Evolutionary conservation across 2,888 invertebrate species (phyloP), one percentile per base, ranked within the genome.

Genomic region (Tipula vernalis): DNA sequence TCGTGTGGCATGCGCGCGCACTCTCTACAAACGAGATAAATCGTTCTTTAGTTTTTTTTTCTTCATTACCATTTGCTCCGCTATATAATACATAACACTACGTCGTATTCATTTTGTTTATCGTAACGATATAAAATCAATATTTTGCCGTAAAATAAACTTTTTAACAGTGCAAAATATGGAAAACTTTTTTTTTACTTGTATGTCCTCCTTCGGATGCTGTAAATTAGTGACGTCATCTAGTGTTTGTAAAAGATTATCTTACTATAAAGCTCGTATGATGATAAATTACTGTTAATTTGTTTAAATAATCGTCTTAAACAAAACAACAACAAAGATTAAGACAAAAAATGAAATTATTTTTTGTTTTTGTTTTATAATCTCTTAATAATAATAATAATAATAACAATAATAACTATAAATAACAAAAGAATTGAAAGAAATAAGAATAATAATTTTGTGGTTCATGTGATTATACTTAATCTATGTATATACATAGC

Each of bases 1-100:
- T 85, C 85, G 85, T 85, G 85, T 85, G 85, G 42, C 85, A 13
- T 41, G 85, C 85, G 85, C 39, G 44, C 85, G 42, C 85, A 44
- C 84, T n/a, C 15, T 36, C 39, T 12, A 36, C 36, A 13, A 5
- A 6, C 36, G 8, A 83, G 36, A 83, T 71, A 71, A 36, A 83
- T n/a, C n/a, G n/a, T n/a, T 71, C 28, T 51, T 71, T 71, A 1
- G 51, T 18, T 57, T 18, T 71, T n/a, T 71, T 28, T 71, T 71
- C 71, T 18, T 18, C 57, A 57, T 57, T 57, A 57, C 18, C 18
- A 13, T 57, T 6, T 28, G 57, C 18, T 57, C 18, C 57, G 57
- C 18, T 28, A 28, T 18, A 57, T 3, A 18, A 51, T n/a, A n/a
- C n/a, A n/a, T 4, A 51, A 44, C 44, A 15, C 15, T 51, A 51